Conservation (phyloP, 2,888 invertebrate genomes). For the Diachrysia chrysitis region DNA sequence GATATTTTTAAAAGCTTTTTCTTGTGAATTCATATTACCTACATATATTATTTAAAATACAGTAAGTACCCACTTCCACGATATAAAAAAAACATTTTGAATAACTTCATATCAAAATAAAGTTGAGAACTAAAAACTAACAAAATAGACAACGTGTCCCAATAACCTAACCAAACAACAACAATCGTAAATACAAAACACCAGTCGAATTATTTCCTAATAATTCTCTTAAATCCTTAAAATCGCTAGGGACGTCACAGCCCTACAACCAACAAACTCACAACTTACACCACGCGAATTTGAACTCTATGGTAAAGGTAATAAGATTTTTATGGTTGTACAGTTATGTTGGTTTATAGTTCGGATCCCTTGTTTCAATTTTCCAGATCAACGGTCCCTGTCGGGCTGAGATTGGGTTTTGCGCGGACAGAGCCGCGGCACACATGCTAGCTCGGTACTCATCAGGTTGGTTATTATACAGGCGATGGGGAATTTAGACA, state of each 20-base stretch:
- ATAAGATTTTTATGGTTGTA: conserved; percentile 23
- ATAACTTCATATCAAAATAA: too few species aligned
- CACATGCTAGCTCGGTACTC: conserved; percentile 72
- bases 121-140: not conserved
- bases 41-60: too few species aligned
- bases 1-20: too few species aligned
- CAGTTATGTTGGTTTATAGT: conserved; percentile 23
- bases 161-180: conserved; percentile 31
- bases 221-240: conserved; percentile 76
- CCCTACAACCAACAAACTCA: conserved; percentile 15
- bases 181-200: conserved; percentile 50
- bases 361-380: conserved; percentile 80
- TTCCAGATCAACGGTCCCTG: conserved; percentile 82
- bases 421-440: conserved; percentile 57
- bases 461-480: conserved; percentile 49
- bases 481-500: conserved; percentile 37
- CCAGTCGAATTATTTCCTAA: conserved; percentile 70
- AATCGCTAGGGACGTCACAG: conserved; percentile 75
- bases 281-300: conserved; percentile 8
- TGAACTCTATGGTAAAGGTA: not conserved
- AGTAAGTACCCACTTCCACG: not conserved
- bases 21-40: too few species aligned
- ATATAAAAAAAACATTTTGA: not conserved
- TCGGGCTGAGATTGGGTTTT: conserved; percentile 74
- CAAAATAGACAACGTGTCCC: not conserved